Evolutionary conservation across 1,140 invertebrate genomes (phyloP).

Genomic region (Elysia chlorotica): DNA sequence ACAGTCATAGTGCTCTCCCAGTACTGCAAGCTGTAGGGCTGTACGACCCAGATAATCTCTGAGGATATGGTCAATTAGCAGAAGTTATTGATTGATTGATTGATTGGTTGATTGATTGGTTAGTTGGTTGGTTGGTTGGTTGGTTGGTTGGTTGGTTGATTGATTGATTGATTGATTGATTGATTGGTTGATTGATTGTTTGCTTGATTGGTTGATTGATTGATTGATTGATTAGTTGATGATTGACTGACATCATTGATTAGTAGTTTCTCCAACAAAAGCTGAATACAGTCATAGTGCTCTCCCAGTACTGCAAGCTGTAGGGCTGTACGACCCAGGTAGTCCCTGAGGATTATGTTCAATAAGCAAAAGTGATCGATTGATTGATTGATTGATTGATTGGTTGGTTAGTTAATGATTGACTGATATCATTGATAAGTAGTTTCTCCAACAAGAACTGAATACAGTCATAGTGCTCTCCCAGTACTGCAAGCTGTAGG

Average conservation of each 20-base stretch:
- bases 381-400: background rate
- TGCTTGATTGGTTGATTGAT: too few relatives aligned
- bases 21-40: background rate
- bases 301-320: constrained; percentile 37
- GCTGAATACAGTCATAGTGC: constrained; percentile 37
- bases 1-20: background rate
- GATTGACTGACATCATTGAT: constrained; percentile 18
- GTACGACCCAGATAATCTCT: background rate
- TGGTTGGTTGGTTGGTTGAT: background rate
- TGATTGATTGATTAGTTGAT: background rate
- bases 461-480: constrained; percentile 33
- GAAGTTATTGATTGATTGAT: background rate
- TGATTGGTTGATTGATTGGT: background rate
- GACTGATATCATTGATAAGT: background rate
- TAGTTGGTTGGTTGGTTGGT: background rate
- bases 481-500: constrained; percentile 31
- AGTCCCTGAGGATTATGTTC: constrained; percentile 23
- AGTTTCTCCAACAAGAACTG: too few relatives aligned
- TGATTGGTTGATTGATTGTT: background rate
- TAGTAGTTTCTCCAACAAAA: constrained; percentile 30
- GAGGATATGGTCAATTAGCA: background rate
- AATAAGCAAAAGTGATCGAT: background rate
- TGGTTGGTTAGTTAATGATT: constrained; percentile 21
- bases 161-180: background rate
- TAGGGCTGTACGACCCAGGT: constrained; percentile 39